Percentiles rank a stretch among this genome's conserved stretches.
Conservation (phyloP, 1,140 invertebrate species). For the Formica selysi region DNA sequence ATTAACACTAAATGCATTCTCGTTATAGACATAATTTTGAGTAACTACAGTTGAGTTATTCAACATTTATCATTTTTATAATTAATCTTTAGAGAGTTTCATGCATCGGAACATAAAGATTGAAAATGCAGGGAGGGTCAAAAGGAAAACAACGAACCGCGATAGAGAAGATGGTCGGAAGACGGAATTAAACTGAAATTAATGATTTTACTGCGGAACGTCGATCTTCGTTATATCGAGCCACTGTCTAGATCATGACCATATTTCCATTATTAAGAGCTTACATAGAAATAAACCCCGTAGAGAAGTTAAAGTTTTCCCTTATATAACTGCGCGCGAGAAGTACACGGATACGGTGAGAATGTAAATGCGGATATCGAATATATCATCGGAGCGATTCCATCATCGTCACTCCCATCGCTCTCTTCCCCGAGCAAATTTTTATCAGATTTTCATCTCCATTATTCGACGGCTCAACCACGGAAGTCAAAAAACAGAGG, state of each 20-base stretch:
- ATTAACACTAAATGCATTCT: background rate
- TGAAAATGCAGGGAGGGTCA: conserved; percentile 11
- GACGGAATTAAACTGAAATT: conserved; percentile 40
- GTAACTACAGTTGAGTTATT: background rate
- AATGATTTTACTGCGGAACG: conserved; percentile 37
- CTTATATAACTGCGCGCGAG: background rate
- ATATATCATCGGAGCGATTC: background rate
- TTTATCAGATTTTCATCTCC: conserved; percentile 9
- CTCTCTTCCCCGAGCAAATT: background rate
- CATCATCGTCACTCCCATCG: background rate
- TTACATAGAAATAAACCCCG: background rate
- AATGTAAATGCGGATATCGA: background rate
- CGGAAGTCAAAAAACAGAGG: background rate
- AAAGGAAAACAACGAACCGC: conserved; percentile 7
- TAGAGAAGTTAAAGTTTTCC: conserved; percentile 22
- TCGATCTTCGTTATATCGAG: conserved; percentile 41
- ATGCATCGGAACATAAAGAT: background rate
- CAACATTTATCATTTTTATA: conserved; percentile 36
- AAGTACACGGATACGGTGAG: background rate
- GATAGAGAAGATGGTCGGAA: conserved; percentile 10
- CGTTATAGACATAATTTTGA: conserved; percentile 16
- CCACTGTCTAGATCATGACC: background rate
- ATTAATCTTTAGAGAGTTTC: conserved; percentile 7
- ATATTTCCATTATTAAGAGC: conserved; percentile 39
- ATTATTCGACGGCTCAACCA: conserved; percentile 1